A percentile compares a stretch with the other conserved stretches of the same genome.
phyloP scores from a whole-genome alignment of 2,888 invertebrate species.

The Pyralis farinalis region DNA sequence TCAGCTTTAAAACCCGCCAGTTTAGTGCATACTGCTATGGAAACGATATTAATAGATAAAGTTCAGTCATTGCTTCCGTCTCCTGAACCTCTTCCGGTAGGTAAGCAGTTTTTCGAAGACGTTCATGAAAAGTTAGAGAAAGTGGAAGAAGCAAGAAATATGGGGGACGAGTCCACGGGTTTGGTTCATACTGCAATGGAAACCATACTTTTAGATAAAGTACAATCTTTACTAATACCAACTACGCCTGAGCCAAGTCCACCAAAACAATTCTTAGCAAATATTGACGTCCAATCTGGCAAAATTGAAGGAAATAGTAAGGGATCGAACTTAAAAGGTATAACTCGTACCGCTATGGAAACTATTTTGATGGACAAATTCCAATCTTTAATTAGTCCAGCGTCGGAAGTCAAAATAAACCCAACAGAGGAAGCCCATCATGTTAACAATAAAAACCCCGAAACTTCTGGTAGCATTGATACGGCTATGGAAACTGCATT shows the following conservation, averaged over 20 bases:
- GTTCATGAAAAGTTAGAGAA: slow-evolving; percentile 59
- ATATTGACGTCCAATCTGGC: background rate
- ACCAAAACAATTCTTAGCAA: slow-evolving; percentile 12
- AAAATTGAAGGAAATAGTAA: background rate
- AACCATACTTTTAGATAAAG: slow-evolving; percentile 74
- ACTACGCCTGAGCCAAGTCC: slow-evolving; percentile 32
- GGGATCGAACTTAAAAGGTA: slow-evolving; percentile 15
- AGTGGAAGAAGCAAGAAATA: slow-evolving; percentile 46
- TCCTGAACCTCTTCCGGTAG: slow-evolving; percentile 41
- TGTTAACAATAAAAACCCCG: slow-evolving; percentile 14
- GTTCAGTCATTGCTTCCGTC: slow-evolving; percentile 65
- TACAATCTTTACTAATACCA: slow-evolving; percentile 43
- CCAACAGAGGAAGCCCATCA: background rate
- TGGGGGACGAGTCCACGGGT: slow-evolving; percentile 26
- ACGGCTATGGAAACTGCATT: slow-evolving; percentile 72
- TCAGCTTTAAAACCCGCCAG: slow-evolving; percentile 52
- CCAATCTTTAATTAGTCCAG: slow-evolving; percentile 6
- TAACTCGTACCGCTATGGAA: slow-evolving; percentile 65
- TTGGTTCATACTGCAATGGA: slow-evolving; percentile 69
- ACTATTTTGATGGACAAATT: slow-evolving; percentile 69
- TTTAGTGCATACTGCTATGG: slow-evolving; percentile 76
- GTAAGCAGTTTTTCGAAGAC: slow-evolving; percentile 60
- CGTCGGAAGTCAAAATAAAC: background rate
- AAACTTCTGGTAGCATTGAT: slow-evolving; percentile 51
- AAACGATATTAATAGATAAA: slow-evolving; percentile 79